Conservation (phyloP, 2,888 invertebrate genomes). For the Eupelmus urozonus region DNA sequence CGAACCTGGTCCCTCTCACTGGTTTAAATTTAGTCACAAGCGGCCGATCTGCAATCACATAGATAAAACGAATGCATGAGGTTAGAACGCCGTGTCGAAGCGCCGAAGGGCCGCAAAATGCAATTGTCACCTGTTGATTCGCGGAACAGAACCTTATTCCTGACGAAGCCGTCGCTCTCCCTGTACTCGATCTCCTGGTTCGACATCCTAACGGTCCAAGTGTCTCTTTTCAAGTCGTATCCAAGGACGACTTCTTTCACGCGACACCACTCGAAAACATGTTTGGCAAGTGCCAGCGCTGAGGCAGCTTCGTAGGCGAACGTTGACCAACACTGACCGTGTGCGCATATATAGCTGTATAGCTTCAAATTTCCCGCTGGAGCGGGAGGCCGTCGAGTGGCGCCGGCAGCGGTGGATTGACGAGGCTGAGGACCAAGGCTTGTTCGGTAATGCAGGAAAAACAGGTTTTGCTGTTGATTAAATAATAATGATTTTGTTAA, state of each 20-base stretch:
- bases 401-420: background rate
- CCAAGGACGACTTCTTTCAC: slow-evolving; percentile 24
- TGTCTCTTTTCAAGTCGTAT: no score
- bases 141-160: slow-evolving; percentile 40
- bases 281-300: background rate
- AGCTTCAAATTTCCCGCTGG: slow-evolving; percentile 34
- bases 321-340: no score
- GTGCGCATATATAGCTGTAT: no score
- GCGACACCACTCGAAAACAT: slow-evolving; percentile 38
- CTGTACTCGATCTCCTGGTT: slow-evolving; percentile 36
- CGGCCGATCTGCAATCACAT: slow-evolving; percentile 48
- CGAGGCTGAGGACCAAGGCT: background rate
- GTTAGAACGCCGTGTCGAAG: no score
- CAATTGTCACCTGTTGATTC: slow-evolving; percentile 49
- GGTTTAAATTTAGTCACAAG: slow-evolving; percentile 48
- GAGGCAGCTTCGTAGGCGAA: background rate
- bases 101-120: no score
- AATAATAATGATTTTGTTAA: no score
- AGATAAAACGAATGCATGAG: background rate
- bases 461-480: no score
- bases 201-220: slow-evolving; percentile 50
- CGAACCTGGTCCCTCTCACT: slow-evolving; percentile 51
- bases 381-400: slow-evolving; percentile 7
- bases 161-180: slow-evolving; percentile 51
- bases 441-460: no score